Evolutionary conservation across 2,797 vertebrate genomes (phyloP), one percentile per base, ranked within the genome.

Genomic region (Phoxinus dragarum): DNA sequence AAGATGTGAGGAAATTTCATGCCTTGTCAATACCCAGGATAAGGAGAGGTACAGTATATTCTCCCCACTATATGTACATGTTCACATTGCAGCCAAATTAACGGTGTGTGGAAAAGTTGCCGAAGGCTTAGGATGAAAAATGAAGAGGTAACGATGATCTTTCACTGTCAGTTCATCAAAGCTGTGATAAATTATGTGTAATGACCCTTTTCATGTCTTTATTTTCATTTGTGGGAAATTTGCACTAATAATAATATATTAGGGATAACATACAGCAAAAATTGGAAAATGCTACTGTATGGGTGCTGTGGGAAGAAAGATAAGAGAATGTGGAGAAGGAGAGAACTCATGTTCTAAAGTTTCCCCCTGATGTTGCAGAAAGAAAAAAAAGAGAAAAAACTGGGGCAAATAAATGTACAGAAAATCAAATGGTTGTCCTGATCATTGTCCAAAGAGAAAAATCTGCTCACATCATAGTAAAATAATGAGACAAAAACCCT

Each of bases 1-100:
- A 83, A 78, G 69, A 77, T 81, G 84, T 64, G 75, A 77, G 47
- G 72, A 36, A 72, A 84, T 86, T 75, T 84, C 23, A 78, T 84
- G 66, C 71, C 59, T 75, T 47, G 9, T 85, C 64, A 77, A 85
- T 44, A 44, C 9, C 8, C 42, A 10, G 42, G 42, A 44, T 44
- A 44, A 49, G 8, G 6, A 16, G 47, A 40, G 76, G 27, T 27
- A 27, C 27, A 27, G 27, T 27, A 27, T 27, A 27, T 27, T 27
- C 27, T 27, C 27, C 27, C 47, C n/a, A 49, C 54, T 83, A 81
- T 83, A 81, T 75, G 56, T 54, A 86, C 59, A 31, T 5, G n/a
- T 87, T 27, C 27, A 67, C 44, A 80, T 52, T 49, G 74, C 14
- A 67, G 71, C 47, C 77, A 81, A 86, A 86, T 77, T 44, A 81